A percentile compares a stretch with the other conserved stretches of the same genome.
Conservation (phyloP, 2,797 vertebrate genomes). For the Mallotus villosus region DNA sequence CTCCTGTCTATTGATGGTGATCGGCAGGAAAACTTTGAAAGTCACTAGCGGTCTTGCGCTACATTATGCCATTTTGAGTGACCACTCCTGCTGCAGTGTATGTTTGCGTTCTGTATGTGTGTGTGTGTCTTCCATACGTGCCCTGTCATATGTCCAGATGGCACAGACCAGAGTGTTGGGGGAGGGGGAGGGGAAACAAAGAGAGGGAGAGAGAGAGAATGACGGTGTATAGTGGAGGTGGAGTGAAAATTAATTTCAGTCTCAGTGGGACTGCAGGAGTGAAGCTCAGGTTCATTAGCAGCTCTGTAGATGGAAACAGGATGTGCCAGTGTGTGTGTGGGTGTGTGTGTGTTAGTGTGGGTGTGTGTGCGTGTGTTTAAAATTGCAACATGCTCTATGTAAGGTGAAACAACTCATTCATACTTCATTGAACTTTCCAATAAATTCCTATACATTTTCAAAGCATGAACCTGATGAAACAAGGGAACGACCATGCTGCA, state of each 20-base stretch:
- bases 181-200: slow-evolving; percentile 12
- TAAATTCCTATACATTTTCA: neutral
- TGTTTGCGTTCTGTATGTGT: neutral
- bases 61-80: slow-evolving; percentile 10
- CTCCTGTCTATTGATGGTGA: neutral
- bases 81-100: slow-evolving; percentile 18
- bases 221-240: slow-evolving; percentile 7
- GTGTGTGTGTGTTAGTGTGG: neutral
- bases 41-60: slow-evolving; percentile 11
- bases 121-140: slow-evolving; percentile 14
- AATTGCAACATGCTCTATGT: neutral
- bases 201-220: neutral
- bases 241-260: slow-evolving; percentile 39
- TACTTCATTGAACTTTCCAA: neutral
- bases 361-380: neutral
- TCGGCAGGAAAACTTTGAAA: slow-evolving; percentile 33
- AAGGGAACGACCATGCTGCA: neutral
- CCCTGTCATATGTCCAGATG: slow-evolving; percentile 37
- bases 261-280: slow-evolving; percentile 31
- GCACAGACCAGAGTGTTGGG: slow-evolving; percentile 20
- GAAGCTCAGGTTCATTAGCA: slow-evolving; percentile 43
- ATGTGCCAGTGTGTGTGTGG: neutral
- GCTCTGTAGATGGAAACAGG: slow-evolving; percentile 19
- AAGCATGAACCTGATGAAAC: neutral
- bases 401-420: neutral